A percentile compares a stretch with the other conserved stretches of the same genome.
Evolutionary conservation across 2,888 invertebrate species (phyloP).

Genomic region (Ectropis crepuscularia): DNA sequence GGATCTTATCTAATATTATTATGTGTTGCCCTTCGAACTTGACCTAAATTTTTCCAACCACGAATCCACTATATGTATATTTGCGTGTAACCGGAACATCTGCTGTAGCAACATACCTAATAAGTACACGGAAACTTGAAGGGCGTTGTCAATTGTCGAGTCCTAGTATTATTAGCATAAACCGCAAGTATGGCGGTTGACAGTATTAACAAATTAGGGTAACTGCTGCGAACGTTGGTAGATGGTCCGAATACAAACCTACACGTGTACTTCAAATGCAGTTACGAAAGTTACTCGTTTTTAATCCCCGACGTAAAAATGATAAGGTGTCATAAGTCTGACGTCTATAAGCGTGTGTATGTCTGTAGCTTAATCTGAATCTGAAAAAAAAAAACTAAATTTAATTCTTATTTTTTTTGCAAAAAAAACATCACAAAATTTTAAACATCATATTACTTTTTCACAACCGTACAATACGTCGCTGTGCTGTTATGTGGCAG

Average conservation of each 20-base stretch:
- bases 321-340: too few relatives aligned
- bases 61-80: constrained; percentile 19
- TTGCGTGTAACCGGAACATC: constrained; percentile 30
- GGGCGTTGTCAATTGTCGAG: constrained; percentile 50
- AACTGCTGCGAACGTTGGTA: constrained; percentile 46
- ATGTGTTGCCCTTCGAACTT: constrained; percentile 10
- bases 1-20: too few relatives aligned
- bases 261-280: not conserved
- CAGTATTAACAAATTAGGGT: constrained; percentile 80
- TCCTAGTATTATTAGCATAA: constrained; percentile 67
- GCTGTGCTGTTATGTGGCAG: too few relatives aligned
- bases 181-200: constrained; percentile 65
- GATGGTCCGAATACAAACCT: constrained; percentile 5
- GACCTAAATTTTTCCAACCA: constrained; percentile 22
- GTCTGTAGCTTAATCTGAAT: too few relatives aligned
- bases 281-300: constrained; percentile 12
- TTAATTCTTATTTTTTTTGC: too few relatives aligned
- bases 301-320: not conserved
- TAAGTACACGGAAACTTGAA: constrained; percentile 31
- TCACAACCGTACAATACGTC: too few relatives aligned
- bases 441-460: too few relatives aligned
- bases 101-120: constrained; percentile 36
- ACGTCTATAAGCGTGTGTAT: too few relatives aligned
- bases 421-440: too few relatives aligned
- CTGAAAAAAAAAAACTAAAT: too few relatives aligned